A percentile compares a stretch with the other conserved stretches of the same genome.
phyloP scores from a whole-genome alignment of 2,113 vertebrate genomes.

The Xiphophorus hellerii region DNA sequence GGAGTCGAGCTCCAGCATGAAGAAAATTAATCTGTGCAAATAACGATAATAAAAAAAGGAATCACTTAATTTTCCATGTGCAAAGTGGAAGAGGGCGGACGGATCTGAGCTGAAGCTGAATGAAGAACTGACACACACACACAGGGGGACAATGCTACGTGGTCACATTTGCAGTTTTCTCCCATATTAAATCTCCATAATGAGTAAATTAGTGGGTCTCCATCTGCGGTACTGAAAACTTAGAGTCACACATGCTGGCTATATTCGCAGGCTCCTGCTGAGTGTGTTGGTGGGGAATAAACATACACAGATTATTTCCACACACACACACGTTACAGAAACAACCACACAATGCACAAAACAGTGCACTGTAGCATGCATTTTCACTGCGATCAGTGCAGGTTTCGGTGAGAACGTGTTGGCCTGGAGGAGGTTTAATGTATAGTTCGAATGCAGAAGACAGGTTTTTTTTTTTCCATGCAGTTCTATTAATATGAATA shows the following conservation, averaged over 20 bases:
- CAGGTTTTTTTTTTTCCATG: conserved; percentile 67
- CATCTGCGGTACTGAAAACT: conserved; percentile 72
- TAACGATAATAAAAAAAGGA: conserved; percentile 10
- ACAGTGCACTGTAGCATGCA: conserved; percentile 36
- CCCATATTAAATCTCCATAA: conserved; percentile 66
- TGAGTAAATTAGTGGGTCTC: conserved; percentile 74
- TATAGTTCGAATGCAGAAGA: conserved; percentile 41
- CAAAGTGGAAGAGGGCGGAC: conserved; percentile 23
- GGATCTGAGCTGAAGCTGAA: conserved; percentile 35
- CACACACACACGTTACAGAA: conserved; percentile 44
- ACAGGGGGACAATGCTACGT: conserved; percentile 22
- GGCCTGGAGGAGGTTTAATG: conserved; percentile 54
- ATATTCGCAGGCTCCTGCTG: conserved; percentile 66
- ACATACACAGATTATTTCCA: conserved; percentile 64
- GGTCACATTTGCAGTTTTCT: conserved; percentile 33
- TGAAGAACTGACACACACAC: conserved; percentile 19
- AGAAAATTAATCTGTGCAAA: conserved; percentile 28
- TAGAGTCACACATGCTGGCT: conserved; percentile 66
- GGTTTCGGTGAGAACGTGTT: conserved; percentile 51
- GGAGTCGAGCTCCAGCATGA: conserved; percentile 24
- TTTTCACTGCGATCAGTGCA: conserved; percentile 47
- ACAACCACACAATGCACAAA: conserved; percentile 41
- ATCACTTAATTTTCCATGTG: conserved; percentile 18
- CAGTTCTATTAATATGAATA: conserved; percentile 67
- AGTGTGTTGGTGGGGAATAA: conserved; percentile 67